Base-by-base conservation (phyloP, 1,140 invertebrate species). In the Diorhabda sublineata region DNA sequence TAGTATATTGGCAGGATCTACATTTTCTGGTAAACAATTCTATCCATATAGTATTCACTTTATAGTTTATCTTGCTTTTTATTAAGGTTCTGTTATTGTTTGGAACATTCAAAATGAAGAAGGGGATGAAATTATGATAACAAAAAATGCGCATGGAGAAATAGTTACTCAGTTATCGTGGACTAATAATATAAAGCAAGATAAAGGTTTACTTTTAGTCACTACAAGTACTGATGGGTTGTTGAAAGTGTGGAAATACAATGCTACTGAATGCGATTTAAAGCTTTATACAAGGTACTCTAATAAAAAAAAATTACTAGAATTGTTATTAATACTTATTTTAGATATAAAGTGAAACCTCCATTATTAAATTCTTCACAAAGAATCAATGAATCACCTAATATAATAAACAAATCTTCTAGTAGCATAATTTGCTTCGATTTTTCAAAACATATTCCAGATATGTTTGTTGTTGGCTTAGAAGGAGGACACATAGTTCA, bases 401-500 rank as follows among this genome's bases (percentile, higher is more conserved):
- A 70, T 45, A 58, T 77, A 5, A 43, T 68, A n/a, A 76, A 71
- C 57, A 77, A 77, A 70, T 69, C 64, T 42, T 67, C 66, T 62
- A 43, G 62, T 3, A 78, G 78, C n/a, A 69, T 81, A n/a, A 68
- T 75, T n/a, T 69, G 71, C 52, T 81, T 81, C 64, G 76, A 79
- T 73, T 81, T 81, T 73, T 80, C 80, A 3, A 72, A 57, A 67
- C 75, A 77, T 67, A 47, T 72, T 5, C 73, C 72, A 3, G 79
- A 80, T 64, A 74, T 78, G 58, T 81, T 81, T 75, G 45, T 80
- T 11, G 74, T 80, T 9, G 80, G 74, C 3, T 69, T 73, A 57
- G 80, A 81, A 68, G 78, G 80, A 6, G 80, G 80, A 44, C 61
- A 76, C 9, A 64, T 80, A 11, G 73, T 76, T 26, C 73, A 77